Conservation (phyloP, 2,797 vertebrate genomes). For the Eulemur rubriventer region DNA sequence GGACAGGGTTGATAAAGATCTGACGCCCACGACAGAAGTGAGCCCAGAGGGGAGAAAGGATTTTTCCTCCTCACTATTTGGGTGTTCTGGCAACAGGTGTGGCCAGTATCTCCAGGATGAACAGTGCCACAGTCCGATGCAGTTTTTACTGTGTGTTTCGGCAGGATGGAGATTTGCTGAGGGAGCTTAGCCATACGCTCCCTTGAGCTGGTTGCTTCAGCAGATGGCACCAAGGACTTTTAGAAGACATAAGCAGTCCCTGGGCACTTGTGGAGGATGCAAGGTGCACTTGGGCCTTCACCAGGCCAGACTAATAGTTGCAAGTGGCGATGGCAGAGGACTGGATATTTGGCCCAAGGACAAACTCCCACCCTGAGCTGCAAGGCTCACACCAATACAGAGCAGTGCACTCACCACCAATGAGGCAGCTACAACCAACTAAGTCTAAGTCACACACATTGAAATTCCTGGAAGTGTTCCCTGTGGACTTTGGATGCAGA, state of each 20-base stretch:
- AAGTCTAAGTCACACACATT: accelerated
- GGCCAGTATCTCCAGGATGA: not conserved
- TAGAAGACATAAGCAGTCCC: not conserved
- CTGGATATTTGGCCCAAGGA: not conserved
- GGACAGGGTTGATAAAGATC: not conserved
- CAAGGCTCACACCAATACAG: not conserved
- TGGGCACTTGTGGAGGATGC: not conserved
- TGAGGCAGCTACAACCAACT: accelerated
- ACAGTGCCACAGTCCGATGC: accelerated
- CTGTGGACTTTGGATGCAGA: accelerated
- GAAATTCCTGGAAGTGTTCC: accelerated
- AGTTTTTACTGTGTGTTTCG: not conserved
- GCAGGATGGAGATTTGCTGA: not conserved
- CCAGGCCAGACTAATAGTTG: not conserved
- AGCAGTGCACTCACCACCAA: too few relatives aligned
- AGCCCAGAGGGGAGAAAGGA: not conserved
- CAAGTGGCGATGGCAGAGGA: not conserved
- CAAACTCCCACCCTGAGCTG: not conserved
- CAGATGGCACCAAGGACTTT: not conserved
- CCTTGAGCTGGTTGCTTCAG: not conserved
- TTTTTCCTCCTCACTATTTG: not conserved
- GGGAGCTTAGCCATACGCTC: not conserved
- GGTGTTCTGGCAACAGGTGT: not conserved
- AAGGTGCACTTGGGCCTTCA: not conserved
- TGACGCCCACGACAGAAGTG: not conserved